Conservation (phyloP, 2,888 invertebrate species). For the Watsonalla cultraria region DNA sequence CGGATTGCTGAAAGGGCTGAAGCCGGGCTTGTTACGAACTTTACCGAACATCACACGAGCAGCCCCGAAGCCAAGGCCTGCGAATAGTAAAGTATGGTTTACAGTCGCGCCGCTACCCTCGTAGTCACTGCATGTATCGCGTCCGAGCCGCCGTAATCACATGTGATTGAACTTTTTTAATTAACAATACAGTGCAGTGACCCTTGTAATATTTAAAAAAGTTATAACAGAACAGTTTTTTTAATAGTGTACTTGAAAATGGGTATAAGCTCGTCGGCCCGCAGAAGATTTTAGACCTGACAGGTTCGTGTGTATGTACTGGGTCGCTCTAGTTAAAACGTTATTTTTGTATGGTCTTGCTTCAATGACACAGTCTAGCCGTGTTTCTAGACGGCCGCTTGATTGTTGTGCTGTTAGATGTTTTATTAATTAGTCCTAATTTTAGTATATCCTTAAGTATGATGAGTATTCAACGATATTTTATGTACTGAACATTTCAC, state of each 20-base stretch:
- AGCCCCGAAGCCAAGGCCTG: conserved; percentile 11
- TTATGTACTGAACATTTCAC: too few relatives aligned
- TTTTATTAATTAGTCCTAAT: too few relatives aligned
- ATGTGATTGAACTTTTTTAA: conserved; percentile 63
- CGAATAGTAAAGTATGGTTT: background rate
- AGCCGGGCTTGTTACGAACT: conserved; percentile 5
- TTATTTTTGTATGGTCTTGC: background rate
- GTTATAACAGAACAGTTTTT: background rate
- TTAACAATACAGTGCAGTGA: conserved; percentile 44
- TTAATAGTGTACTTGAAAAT: conserved; percentile 26
- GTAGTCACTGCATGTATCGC: conserved; percentile 8
- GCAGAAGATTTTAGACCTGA: conserved; percentile 6
- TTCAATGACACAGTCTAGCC: background rate
- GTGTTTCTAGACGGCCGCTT: background rate
- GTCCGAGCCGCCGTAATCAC: conserved; percentile 30
- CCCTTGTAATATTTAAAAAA: conserved; percentile 13
- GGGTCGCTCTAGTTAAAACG: background rate
- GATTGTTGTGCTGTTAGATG: too few relatives aligned
- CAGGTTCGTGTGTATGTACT: conserved; percentile 1
- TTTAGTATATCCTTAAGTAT: too few relatives aligned
- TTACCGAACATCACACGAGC: conserved; percentile 12
- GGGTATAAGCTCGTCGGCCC: conserved; percentile 39
- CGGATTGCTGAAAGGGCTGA: conserved; percentile 10
- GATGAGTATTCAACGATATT: too few relatives aligned
- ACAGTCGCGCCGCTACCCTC: conserved; percentile 18